Conservation (phyloP, 2,888 invertebrate genomes). For the Penaeus monodon region DNA sequence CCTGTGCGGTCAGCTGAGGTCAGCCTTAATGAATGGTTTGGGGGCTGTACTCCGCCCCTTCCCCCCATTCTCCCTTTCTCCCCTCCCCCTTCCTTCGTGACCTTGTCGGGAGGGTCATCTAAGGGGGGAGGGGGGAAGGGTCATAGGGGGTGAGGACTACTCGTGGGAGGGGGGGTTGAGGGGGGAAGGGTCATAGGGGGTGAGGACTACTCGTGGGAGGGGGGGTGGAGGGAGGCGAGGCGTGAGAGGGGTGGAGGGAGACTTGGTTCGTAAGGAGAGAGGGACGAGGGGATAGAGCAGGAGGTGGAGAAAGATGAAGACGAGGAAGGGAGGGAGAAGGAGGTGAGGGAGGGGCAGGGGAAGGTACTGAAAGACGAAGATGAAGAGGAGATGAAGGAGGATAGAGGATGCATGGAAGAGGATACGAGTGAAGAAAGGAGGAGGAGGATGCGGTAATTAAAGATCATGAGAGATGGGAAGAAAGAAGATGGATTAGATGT, state of each 20-base stretch:
- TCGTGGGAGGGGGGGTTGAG: not conserved
- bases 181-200: not conserved
- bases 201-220: not conserved
- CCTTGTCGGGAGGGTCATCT: not conserved
- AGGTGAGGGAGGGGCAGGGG: not conserved
- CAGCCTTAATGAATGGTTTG: not conserved
- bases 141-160: not conserved
- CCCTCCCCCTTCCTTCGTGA: not conserved
- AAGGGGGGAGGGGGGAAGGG: not conserved
- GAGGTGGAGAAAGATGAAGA: not conserved
- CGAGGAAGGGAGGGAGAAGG: not conserved
- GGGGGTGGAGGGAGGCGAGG: not conserved
- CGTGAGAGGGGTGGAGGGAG: not conserved
- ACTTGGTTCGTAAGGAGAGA: not conserved
- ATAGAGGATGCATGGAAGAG: not conserved
- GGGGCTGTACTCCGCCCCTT: not conserved
- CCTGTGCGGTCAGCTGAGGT: not conserved
- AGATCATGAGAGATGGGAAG: not conserved
- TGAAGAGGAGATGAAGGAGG: not conserved
- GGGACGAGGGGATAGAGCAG: not conserved
- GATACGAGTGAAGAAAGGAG: too few relatives aligned
- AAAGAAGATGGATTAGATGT: not conserved
- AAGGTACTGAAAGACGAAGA: not conserved
- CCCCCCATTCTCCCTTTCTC: not conserved
- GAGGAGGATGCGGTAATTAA: too few relatives aligned